These are phyloP conservation scores for Griposia aprilina DNA, from an alignment of 2,888 invertebrate genomes.

Conservation along the genomic window DNA sequence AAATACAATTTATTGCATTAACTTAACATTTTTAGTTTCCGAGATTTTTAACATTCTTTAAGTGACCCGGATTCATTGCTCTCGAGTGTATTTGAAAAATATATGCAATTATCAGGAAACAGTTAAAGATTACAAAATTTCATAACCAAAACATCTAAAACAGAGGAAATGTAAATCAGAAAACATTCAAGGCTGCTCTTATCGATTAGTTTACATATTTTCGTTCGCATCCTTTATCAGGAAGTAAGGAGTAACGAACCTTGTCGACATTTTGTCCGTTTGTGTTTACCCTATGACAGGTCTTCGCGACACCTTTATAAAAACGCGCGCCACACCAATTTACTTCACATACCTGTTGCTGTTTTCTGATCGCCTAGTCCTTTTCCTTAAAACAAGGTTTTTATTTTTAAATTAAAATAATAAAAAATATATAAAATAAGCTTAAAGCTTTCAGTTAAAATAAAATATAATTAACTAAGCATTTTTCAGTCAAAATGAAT, in stretches of 20 bases:
- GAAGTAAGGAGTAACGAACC: conserved; percentile 85
- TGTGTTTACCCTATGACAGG: conserved; percentile 82
- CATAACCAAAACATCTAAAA: conserved; percentile 51
- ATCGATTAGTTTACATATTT: conserved; percentile 84
- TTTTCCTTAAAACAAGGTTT: conserved; percentile 48
- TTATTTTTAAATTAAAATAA: conserved; percentile 1
- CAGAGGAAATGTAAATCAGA: conserved; percentile 71
- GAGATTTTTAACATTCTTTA: no score
- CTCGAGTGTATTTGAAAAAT: no score
- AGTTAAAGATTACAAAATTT: conserved; percentile 41
- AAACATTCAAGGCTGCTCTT: conserved; percentile 78
- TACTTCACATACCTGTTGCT: conserved; percentile 74
- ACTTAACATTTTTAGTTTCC: no score
- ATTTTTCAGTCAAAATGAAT: conserved; percentile 47
- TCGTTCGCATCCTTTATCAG: conserved; percentile 83
- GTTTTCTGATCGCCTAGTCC: conserved; percentile 79
- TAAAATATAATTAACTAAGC: not conserved
- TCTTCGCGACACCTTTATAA: conserved; percentile 79
- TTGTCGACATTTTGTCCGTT: conserved; percentile 70
- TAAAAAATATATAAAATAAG: conserved; percentile 6
- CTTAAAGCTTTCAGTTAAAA: not conserved
- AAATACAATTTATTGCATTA: no score
- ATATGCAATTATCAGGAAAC: conserved; percentile 26
- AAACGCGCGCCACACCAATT: conserved; percentile 73
- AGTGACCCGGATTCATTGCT: no score